Conservation (phyloP, 2,113 vertebrate genomes). For the Azemiops feae region DNA sequence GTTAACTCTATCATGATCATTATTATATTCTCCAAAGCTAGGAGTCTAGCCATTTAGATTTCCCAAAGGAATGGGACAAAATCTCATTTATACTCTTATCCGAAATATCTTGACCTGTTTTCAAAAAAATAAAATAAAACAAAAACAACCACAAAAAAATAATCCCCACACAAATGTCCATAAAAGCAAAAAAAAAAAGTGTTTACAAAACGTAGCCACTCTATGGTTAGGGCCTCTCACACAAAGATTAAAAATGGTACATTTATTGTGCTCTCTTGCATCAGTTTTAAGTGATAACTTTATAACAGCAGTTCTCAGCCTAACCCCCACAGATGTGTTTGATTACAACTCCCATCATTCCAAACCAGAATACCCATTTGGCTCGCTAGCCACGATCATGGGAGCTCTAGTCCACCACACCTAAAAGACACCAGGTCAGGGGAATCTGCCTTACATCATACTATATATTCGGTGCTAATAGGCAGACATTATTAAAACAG, state of each 20-base stretch:
- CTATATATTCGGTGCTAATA: conserved; percentile 75
- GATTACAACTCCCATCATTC: neutral
- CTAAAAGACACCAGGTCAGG: neutral
- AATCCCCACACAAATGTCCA: conserved; percentile 62
- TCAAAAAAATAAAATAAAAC: conserved; percentile 68
- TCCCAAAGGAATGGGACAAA: conserved; percentile 76
- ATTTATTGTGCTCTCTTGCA: conserved; percentile 83
- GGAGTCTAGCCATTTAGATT: conserved; percentile 82
- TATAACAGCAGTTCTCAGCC: conserved; percentile 61
- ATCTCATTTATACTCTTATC: conserved; percentile 69
- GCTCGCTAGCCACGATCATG: neutral
- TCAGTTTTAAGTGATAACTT: conserved; percentile 73
- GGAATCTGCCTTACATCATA: conserved; percentile 64
- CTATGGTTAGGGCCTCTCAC: conserved; percentile 72
- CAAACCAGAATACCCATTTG: neutral
- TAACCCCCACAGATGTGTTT: neutral
- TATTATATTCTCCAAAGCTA: conserved; percentile 78
- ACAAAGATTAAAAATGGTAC: conserved; percentile 75
- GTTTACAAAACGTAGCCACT: conserved; percentile 71
- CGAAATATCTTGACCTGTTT: conserved; percentile 75
- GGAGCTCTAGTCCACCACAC: neutral
- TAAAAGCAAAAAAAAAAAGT: conserved; percentile 79
- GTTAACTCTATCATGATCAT: conserved; percentile 70
- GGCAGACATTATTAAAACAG: conserved; percentile 79
- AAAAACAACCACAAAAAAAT: conserved; percentile 1